Evolutionary conservation across 2,797 vertebrate genomes (phyloP).

Genomic region (Calcarius lapponicus): DNA sequence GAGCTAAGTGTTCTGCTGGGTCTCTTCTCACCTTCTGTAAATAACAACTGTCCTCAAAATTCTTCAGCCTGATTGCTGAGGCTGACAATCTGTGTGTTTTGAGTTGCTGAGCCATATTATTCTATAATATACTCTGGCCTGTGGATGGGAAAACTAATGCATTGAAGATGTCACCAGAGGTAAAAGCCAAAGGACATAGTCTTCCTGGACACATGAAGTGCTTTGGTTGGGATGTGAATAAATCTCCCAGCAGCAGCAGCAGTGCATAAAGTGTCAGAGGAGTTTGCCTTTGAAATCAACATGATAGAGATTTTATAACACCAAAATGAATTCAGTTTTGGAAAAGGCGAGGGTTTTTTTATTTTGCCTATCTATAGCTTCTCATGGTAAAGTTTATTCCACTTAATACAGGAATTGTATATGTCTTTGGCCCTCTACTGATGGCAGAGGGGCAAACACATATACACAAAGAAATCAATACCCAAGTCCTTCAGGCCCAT

Average conservation of each 20-base stretch:
- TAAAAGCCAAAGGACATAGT: constrained; percentile 22
- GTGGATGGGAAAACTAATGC: not conserved
- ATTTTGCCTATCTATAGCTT: not conserved
- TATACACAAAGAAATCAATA: not conserved
- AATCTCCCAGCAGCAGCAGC: not conserved
- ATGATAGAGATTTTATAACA: not conserved
- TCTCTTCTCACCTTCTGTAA: constrained; percentile 46
- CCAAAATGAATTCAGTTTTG: not conserved
- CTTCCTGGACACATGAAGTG: not conserved
- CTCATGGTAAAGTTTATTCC: not conserved
- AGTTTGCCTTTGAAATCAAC: not conserved
- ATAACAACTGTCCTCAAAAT: constrained; percentile 55
- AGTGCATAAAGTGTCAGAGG: not conserved
- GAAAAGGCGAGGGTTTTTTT: not conserved
- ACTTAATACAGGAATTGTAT: not conserved
- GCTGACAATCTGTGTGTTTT: constrained; percentile 42
- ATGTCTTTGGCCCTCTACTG: no score
- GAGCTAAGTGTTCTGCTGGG: constrained; percentile 52
- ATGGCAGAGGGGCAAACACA: not conserved
- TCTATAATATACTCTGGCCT: not conserved
- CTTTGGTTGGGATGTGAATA: not conserved
- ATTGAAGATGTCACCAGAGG: not conserved
- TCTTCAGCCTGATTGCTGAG: constrained; percentile 48
- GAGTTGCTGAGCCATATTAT: constrained; percentile 33
- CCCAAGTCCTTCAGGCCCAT: not conserved